A percentile compares a stretch with the other conserved stretches of the same genome.
phyloP scores from a whole-genome alignment of 2,888 invertebrate species.

The Macropis europaea region DNA sequence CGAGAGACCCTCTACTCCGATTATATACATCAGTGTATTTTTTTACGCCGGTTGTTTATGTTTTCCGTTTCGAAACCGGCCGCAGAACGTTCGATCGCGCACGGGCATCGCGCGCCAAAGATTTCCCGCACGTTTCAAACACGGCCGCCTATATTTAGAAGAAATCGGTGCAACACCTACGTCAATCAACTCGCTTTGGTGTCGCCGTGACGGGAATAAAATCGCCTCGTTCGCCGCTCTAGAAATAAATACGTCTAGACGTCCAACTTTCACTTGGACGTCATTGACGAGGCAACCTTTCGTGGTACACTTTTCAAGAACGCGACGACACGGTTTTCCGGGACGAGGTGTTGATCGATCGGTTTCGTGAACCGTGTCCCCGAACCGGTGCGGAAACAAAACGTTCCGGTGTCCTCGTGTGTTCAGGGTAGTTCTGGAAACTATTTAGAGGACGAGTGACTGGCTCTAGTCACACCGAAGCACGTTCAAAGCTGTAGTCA shows the following conservation, averaged over 20 bases:
- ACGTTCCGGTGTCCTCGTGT: too few species aligned
- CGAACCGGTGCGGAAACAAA: too few species aligned
- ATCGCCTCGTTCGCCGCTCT: conserved; percentile 39
- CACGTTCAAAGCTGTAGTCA: too few species aligned
- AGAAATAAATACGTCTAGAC: conserved; percentile 53
- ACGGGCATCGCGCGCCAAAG: conserved; percentile 35
- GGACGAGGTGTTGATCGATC: conserved; percentile 5
- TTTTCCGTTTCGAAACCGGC: background rate
- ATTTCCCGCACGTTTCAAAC: conserved; percentile 44
- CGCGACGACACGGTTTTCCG: conserved; percentile 13
- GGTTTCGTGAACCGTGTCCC: too few species aligned
- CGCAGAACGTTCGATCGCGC: conserved; percentile 40
- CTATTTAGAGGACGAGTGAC: too few species aligned
- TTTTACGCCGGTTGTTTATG: too few species aligned
- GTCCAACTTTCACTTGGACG: conserved; percentile 55
- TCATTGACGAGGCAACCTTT: conserved; percentile 39
- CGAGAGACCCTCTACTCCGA: too few species aligned
- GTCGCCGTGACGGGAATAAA: conserved; percentile 47
- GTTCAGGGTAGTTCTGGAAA: too few species aligned
- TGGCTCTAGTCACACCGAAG: too few species aligned
- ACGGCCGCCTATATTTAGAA: conserved; percentile 39
- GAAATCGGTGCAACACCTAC: conserved; percentile 53
- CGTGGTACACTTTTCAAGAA: conserved; percentile 38
- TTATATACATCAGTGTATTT: too few species aligned
- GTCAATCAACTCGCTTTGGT: conserved; percentile 41